A percentile compares a stretch with the other conserved stretches of the same genome.
Evolutionary conservation across 1,140 invertebrate species (phyloP).

Genomic region (Bombus soroeensis): DNA sequence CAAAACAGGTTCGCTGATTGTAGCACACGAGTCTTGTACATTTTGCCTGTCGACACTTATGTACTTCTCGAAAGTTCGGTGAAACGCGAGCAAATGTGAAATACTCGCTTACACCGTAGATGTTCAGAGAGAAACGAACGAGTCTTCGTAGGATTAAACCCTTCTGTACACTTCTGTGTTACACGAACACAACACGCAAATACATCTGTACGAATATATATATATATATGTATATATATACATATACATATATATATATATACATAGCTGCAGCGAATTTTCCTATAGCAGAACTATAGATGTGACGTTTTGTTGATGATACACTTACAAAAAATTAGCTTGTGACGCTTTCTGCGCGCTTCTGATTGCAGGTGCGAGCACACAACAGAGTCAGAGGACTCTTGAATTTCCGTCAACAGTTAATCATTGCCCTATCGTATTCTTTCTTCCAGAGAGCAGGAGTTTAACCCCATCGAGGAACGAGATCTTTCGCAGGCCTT

Average conservation of each 20-base stretch:
- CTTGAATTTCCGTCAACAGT: neutral
- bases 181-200: conserved; percentile 12
- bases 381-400: neutral
- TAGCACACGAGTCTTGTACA: conserved; percentile 34
- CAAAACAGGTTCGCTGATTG: conserved; percentile 41
- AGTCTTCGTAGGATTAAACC: conserved; percentile 1
- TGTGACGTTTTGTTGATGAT: conserved; percentile 6
- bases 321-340: neutral
- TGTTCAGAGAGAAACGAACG: neutral
- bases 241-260: neutral
- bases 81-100: conserved; percentile 30
- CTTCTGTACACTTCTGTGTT: neutral
- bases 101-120: conserved; percentile 1
- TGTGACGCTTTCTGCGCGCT: conserved; percentile 24
- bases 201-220: neutral
- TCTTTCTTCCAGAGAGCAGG: neutral
- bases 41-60: conserved; percentile 29
- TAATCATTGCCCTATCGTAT: neutral
- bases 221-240: neutral
- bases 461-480: neutral
- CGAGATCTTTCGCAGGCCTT: neutral
- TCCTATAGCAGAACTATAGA: conserved; percentile 14
- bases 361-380: conserved; percentile 25
- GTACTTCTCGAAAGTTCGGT: conserved; percentile 28
- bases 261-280: conserved; percentile 34